Evolutionary conservation across 2,888 invertebrate genomes (phyloP), one percentile per base, ranked within the genome.

Genomic region (Lamproptera curius): DNA sequence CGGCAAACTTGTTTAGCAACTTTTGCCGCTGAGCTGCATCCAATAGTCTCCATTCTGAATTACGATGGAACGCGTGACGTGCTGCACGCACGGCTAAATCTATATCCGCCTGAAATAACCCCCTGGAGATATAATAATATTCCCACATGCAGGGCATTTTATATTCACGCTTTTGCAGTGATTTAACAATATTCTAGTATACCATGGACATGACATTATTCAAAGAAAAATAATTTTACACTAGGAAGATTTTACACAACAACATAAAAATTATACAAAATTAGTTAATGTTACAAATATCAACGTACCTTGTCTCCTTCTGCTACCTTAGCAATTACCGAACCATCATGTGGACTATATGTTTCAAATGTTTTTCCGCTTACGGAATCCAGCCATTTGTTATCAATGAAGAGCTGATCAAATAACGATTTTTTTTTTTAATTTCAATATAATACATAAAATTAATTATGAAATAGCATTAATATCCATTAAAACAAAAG

Each of bases 281-380:
- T n/a, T n/a, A n/a, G n/a, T n/a, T n/a, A n/a, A n/a, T n/a, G n/a
- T n/a, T n/a, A n/a, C n/a, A n/a, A n/a, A n/a, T n/a, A n/a, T n/a
- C n/a, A n/a, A n/a, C n/a, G n/a, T 37, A 34, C 94, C 90, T 94
- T 93, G 66, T 93, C 93, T 42, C 92, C 97, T 82, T 95, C 96
- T 33, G 94, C 89, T 11, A 97, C 91, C 62, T 92, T 89, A 17
- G 90, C 86, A 49, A 96, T 94, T 52, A 91, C 90, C 57, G 91
- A 87, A 36, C 91, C 95, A 58, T 91, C 94, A 5, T 92, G 83
- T 11, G 97, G 97, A 71, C 94, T 94, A 49, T 92, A 68, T 0
- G 94, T 93, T 14, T 92, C 82, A 72, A 97, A 98, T 1, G 92
- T 95, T 71, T 95, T 96, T 2, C 94, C 94, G 58, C 92, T 94